These are phyloP conservation scores for Smutsia temminckii DNA, from an alignment of 2,797 vertebrate genomes.

Conservation along the genomic window DNA sequence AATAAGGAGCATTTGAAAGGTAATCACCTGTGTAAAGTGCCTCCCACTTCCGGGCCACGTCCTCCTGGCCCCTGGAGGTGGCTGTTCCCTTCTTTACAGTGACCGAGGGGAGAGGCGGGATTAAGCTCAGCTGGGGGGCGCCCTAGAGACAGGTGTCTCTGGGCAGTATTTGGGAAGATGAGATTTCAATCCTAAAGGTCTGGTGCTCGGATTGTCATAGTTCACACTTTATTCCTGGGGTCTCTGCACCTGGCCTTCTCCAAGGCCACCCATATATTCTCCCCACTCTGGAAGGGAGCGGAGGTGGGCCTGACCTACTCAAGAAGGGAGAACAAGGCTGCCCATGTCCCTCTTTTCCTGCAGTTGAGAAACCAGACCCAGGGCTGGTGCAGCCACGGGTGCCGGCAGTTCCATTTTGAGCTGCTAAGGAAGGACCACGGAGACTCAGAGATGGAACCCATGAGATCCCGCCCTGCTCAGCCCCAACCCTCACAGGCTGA, in stretches of 20 bases:
- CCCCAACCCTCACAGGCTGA: not conserved
- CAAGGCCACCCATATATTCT: not conserved
- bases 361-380: not conserved
- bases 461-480: not conserved
- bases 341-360: not conserved
- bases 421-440: not conserved
- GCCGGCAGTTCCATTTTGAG: not conserved
- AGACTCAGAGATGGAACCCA: not conserved
- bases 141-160: not conserved
- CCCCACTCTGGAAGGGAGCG: not conserved
- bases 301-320: not conserved
- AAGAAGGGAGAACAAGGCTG: not conserved
- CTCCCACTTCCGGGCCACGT: accelerated
- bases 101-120: not conserved
- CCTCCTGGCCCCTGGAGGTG: not conserved
- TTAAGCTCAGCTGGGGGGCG: not conserved
- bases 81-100: not conserved
- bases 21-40: not conserved
- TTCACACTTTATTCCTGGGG: not conserved
- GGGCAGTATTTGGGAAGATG: not conserved
- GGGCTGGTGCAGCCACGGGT: not conserved
- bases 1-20: not conserved
- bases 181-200: not conserved
- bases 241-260: not conserved
- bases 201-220: not conserved